Evolutionary conservation across 1,140 invertebrate species (phyloP), one percentile per base, ranked within the genome.

Genomic region (Drosophila triauraria): DNA sequence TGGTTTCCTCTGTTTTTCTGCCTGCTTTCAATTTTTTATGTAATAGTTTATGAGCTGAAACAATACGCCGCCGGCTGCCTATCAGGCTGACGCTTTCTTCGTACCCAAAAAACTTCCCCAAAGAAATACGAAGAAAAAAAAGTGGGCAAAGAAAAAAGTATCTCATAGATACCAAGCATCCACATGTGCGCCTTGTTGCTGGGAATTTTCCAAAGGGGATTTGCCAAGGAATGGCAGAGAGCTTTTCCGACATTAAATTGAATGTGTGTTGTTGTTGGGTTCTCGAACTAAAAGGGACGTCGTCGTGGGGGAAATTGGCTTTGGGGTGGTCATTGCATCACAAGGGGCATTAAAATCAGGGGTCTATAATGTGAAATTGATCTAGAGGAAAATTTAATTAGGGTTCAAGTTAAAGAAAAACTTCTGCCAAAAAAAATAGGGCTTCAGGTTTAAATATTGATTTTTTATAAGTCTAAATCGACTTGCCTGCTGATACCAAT

Each of bases 31-130:
- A 79, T 80, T 79, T 79, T 80, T 85, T 85, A 80, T 85, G 77
- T 84, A 84, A 84, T 71, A 80, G 67, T 76, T 76, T 67, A 84
- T 77, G 81, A 80, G 72, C 72, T 72, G 65, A 84, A 76, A 79
- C 82, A 86, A 82, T 78, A 64, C 48, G 60, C 61, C 50, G 65
- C 54, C 58, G 65, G 57, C 75, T 62, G 75, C 51, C 63, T 78
- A 43, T 68, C 74, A 69, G 75, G 43, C 75, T 48, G 63, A 61
- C 63, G 75, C 74, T 77, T 77, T 77, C 75, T 78, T 78, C 56
- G 48, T 68, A 76, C 72, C 72, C 43, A 77, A 76, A 77, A 38
- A 77, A 67, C 25, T 53, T 43, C 43, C 23, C 48, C 9, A 46
- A 57, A 64, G 32, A 74, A 57, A 57, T 13, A 8, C 13, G 17